Evolutionary conservation across 2,888 invertebrate genomes (phyloP), one percentile per base, ranked within the genome.

Genomic region (Coenonympha arcania): DNA sequence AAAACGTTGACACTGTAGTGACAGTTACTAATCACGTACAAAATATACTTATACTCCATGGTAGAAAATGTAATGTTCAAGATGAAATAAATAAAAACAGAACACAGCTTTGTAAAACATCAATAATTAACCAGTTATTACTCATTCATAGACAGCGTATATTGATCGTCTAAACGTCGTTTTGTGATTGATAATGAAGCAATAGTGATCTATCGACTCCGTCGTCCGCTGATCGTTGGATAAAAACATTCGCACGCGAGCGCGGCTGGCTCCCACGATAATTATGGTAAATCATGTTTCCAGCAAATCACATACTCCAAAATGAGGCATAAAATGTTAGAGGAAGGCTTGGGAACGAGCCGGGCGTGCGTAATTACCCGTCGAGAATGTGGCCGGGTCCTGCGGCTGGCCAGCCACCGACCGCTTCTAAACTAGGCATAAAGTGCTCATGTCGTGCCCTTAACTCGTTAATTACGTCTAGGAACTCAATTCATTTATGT

Each of bases 251-350:
- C 69, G 77, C 74, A 74, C 71, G 71, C 69, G 65, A 74, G 63
- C 61, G 50, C 54, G 54, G 59, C 64, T 69, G 65, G 66, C 73
- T 83, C 83, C 73, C 83, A 82, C 80, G 79, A 78, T 76, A 80
- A 82, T 82, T 78, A 81, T 66, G 69, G 67, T 69, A 76, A 79
- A 74, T 78, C 75, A 75, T 69, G 69, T 74, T 72, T 76, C 73
- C 76, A 73, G 76, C 79, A 83, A 82, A 83, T 83, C 79, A 82
- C 81, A 81, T 70, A 78, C 69, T 77, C 73, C 74, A 71, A 79
- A 80, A 82, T 80, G 76, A 79, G 79, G 79, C 78, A 79, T 82
- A 78, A 82, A 83, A 82, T 75, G 78, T 77, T 76, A 79, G 72
- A 78, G 73, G 69, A n/a, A 69, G 67, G 76, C 79, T 77, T 80